phyloP scores from a whole-genome alignment of 2,113 vertebrate genomes.

The Xiphophorus couchianus region DNA sequence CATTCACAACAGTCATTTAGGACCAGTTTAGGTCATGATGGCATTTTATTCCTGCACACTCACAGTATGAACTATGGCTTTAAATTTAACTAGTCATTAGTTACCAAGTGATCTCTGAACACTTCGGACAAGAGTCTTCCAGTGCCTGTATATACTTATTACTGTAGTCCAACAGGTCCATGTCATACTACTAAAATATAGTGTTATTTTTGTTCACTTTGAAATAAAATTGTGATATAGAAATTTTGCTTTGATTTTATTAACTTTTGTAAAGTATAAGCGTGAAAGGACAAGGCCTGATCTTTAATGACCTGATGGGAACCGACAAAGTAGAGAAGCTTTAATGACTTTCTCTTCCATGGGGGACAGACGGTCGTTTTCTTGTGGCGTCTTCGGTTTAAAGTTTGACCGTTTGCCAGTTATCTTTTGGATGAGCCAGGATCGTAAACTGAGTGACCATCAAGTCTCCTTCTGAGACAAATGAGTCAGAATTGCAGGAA shows the following conservation, averaged over 20 bases:
- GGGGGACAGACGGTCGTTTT: constrained; percentile 7
- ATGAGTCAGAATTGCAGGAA: constrained; percentile 43
- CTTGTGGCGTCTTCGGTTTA: constrained; percentile 12
- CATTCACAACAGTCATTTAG: too few relatives aligned
- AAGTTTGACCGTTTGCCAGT: constrained; percentile 24
- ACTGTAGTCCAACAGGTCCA: too few relatives aligned
- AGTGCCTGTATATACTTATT: too few relatives aligned
- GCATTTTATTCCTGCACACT: too few relatives aligned
- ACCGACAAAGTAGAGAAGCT: not conserved
- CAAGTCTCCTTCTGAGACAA: constrained; percentile 39
- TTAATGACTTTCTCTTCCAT: not conserved
- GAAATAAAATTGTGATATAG: too few relatives aligned
- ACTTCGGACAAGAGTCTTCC: too few relatives aligned
- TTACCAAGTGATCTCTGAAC: too few relatives aligned
- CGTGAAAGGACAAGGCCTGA: not conserved
- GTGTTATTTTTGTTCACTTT: too few relatives aligned
- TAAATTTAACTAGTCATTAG: too few relatives aligned
- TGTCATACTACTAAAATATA: too few relatives aligned
- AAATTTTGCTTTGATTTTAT: not conserved
- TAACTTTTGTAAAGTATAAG: not conserved
- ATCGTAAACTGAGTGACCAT: constrained; percentile 45
- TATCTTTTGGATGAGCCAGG: constrained; percentile 29
- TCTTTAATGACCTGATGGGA: not conserved
- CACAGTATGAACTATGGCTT: too few relatives aligned
- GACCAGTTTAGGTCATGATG: too few relatives aligned